Conservation (phyloP, 2,113 vertebrate genomes). For the Eudorcas thomsonii region DNA sequence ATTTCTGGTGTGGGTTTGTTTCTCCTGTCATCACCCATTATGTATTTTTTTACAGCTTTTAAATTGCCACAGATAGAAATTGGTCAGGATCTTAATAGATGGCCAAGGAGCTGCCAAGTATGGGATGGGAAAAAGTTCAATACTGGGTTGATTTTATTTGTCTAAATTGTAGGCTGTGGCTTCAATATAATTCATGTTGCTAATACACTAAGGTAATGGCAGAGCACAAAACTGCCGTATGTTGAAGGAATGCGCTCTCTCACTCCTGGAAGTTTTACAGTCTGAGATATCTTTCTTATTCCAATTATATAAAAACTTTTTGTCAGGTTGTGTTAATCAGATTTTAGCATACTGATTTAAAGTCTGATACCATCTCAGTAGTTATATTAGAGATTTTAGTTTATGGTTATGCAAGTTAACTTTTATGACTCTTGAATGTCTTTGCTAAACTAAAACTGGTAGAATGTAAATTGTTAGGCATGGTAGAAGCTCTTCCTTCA, state of each 20-base stretch:
- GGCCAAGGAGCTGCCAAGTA: constrained; percentile 65
- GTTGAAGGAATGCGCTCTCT: constrained; percentile 50
- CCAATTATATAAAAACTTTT: constrained; percentile 45
- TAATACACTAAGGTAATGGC: constrained; percentile 54
- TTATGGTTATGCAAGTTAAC: constrained; percentile 36
- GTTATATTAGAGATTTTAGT: constrained; percentile 20
- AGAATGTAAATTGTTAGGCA: not conserved
- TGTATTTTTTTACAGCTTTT: constrained; percentile 75
- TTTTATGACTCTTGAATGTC: constrained; percentile 41
- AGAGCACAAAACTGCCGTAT: constrained; percentile 57
- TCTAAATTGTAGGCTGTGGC: constrained; percentile 66
- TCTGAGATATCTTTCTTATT: constrained; percentile 31
- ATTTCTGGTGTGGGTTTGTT: constrained; percentile 76
- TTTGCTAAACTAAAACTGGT: not conserved
- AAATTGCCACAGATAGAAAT: constrained; percentile 72
- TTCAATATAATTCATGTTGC: constrained; percentile 64
- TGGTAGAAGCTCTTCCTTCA: not conserved
- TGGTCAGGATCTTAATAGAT: constrained; percentile 72
- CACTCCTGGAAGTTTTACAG: constrained; percentile 32
- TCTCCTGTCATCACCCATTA: constrained; percentile 74
- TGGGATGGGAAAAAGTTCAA: constrained; percentile 64
- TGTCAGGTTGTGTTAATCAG: constrained; percentile 19
- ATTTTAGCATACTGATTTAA: constrained; percentile 42
- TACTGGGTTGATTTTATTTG: constrained; percentile 73
- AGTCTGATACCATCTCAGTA: constrained; percentile 25